Percentiles rank a stretch among this genome's conserved stretches.
Evolutionary conservation across 2,888 invertebrate species (phyloP).

Genomic region (Zhuqinia jingwanae): DNA sequence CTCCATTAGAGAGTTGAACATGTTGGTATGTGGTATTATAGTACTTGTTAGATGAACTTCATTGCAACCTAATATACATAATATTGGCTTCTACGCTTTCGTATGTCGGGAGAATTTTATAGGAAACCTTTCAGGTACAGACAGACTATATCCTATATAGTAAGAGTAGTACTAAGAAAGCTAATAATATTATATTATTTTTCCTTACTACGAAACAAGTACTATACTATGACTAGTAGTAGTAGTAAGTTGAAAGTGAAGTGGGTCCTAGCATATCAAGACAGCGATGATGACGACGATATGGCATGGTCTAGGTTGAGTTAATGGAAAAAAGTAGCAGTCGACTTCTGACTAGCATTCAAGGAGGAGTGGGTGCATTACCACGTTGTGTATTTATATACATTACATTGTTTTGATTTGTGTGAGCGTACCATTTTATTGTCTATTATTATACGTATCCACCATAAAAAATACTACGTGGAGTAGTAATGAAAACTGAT

Average conservation of each 20-base stretch:
- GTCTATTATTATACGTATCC: not conserved
- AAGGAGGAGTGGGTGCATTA: constrained; percentile 19
- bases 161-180: no score
- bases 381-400: not conserved
- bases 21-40: no score
- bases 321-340: constrained; percentile 40
- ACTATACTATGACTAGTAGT: not conserved
- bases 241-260: not conserved
- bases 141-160: no score
- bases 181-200: no score
- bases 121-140: no score
- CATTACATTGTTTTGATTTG: not conserved
- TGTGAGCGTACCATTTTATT: not conserved
- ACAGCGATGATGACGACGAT: not conserved
- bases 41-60: no score
- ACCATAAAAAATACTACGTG: no score
- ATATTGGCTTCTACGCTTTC: no score
- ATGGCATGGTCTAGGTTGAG: constrained; percentile 11
- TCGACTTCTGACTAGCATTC: constrained; percentile 37
- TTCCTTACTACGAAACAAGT: not conserved
- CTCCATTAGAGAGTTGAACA: no score
- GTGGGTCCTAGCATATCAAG: not conserved
- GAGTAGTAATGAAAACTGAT: no score
- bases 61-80: no score
- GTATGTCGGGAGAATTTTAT: no score